Evolutionary conservation across 1,140 invertebrate species (phyloP).

Genomic region (Macrotrachela quadricornifera): DNA sequence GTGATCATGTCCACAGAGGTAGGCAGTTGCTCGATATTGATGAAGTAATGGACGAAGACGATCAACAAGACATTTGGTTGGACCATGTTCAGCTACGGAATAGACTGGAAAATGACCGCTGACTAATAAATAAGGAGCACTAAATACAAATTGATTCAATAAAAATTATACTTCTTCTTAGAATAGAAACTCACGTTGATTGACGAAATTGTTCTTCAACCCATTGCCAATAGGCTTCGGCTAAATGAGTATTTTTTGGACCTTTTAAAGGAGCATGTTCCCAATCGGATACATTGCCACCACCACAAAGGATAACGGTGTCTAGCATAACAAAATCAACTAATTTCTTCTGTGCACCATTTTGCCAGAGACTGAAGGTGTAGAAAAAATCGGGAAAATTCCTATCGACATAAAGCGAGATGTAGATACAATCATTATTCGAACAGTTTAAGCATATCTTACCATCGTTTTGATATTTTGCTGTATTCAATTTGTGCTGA

Average conservation of each 20-base stretch:
- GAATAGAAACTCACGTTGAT: too few species aligned
- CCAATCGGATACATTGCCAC: neutral
- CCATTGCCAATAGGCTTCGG: too few species aligned
- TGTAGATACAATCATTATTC: neutral
- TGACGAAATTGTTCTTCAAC: too few species aligned
- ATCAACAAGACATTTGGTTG: conserved; percentile 28
- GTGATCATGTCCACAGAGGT: conserved; percentile 35
- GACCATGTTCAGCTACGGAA: conserved; percentile 33
- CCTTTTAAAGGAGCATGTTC: conserved; percentile 14
- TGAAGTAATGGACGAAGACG: conserved; percentile 28
- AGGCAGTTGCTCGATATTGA: conserved; percentile 31
- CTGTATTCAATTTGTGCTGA: conserved; percentile 3
- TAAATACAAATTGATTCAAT: too few species aligned
- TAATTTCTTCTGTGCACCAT: conserved; percentile 5
- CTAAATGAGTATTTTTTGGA: neutral
- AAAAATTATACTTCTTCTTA: too few species aligned
- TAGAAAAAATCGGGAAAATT: neutral
- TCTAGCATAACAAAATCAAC: neutral
- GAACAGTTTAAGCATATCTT: neutral
- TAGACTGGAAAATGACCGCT: conserved; percentile 35
- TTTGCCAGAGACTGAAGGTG: neutral
- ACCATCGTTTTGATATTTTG: neutral
- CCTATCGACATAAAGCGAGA: conserved; percentile 14
- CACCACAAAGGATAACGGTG: neutral
- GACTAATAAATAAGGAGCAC: conserved; percentile 30